phyloP scores from a whole-genome alignment of 2,888 invertebrate genomes.

The Acrobasis consociella region DNA sequence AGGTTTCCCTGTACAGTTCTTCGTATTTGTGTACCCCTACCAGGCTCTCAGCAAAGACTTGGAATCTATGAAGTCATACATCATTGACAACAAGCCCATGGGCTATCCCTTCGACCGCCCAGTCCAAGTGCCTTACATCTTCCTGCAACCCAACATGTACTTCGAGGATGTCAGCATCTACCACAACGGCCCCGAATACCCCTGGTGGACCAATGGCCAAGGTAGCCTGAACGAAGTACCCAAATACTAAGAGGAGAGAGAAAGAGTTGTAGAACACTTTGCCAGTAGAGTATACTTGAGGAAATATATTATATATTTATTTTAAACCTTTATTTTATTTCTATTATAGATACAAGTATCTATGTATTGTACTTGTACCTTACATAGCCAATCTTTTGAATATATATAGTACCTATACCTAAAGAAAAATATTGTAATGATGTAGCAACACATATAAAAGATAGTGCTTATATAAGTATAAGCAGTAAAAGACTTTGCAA shows the following conservation, averaged over 20 bases:
- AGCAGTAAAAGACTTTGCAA: too few species aligned
- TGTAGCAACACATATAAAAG: too few species aligned
- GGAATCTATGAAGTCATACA: slow-evolving; percentile 47
- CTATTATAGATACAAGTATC: background rate
- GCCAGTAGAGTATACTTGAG: background rate
- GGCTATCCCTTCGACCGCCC: slow-evolving; percentile 84
- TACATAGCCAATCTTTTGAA: too few species aligned
- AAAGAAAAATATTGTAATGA: too few species aligned
- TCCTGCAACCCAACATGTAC: slow-evolving; percentile 83
- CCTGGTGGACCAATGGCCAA: slow-evolving; percentile 36
- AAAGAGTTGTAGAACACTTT: slow-evolving; percentile 30
- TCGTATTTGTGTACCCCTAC: slow-evolving; percentile 84
- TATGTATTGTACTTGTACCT: too few species aligned
- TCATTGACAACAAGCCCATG: slow-evolving; percentile 77
- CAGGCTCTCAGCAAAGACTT: slow-evolving; percentile 61
- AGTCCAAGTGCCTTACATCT: slow-evolving; percentile 64
- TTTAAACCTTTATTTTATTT: background rate
- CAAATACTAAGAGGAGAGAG: slow-evolving; percentile 45
- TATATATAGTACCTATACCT: too few species aligned
- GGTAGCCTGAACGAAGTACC: slow-evolving; percentile 39
- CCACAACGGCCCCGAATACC: slow-evolving; percentile 67
- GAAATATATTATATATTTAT: background rate
- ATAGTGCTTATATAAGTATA: too few species aligned
- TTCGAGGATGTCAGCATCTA: slow-evolving; percentile 82
- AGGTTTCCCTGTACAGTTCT: slow-evolving; percentile 86